Percentiles rank a stretch among this genome's conserved stretches.
Evolutionary conservation across 2,797 vertebrate genomes (phyloP).

Genomic region (Oophaga sylvatica): DNA sequence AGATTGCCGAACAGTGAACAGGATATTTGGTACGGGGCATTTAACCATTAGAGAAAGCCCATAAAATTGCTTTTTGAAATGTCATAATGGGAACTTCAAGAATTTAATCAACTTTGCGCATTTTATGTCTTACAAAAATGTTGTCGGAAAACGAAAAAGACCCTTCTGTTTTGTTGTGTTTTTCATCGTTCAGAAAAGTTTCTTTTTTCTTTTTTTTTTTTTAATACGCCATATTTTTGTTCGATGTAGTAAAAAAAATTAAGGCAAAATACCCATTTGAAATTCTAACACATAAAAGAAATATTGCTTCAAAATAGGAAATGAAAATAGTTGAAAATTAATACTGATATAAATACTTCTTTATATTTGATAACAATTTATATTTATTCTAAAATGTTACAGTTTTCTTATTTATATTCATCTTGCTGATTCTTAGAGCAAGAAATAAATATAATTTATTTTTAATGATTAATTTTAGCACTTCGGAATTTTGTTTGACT

Average conservation of each 20-base stretch:
- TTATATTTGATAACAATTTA: background rate
- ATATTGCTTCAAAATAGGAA: background rate
- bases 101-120: constrained; percentile 68
- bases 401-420: background rate
- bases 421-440: background rate
- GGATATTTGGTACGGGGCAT: constrained; percentile 77
- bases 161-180: background rate
- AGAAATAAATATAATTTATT: background rate
- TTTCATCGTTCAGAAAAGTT: background rate
- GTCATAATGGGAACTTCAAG: constrained; percentile 71
- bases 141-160: background rate
- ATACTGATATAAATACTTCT: background rate
- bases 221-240: background rate
- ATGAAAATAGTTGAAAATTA: background rate
- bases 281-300: background rate
- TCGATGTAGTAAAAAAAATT: constrained; percentile 10
- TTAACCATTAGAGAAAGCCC: constrained; percentile 74
- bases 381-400: background rate
- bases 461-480: background rate
- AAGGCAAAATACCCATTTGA: background rate
- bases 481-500: background rate
- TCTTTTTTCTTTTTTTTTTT: background rate
- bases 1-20: constrained; percentile 80
- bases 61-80: constrained; percentile 73
- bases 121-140: background rate